Conservation (phyloP, 2,797 vertebrate genomes). For the Capromys pilorides region DNA sequence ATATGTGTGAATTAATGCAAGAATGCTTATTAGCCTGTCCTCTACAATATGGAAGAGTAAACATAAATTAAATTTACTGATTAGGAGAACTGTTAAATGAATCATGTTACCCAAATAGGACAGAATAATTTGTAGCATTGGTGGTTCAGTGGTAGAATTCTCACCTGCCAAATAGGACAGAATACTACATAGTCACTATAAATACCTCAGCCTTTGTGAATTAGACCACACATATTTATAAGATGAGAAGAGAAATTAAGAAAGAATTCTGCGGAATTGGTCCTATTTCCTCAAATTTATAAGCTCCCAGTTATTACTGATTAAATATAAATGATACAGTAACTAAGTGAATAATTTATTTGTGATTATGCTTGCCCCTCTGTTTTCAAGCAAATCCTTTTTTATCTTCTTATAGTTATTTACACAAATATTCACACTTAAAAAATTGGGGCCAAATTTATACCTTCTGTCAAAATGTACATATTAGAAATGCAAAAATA, state of each 20-base stretch:
- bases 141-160: too few species aligned
- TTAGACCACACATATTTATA: neutral
- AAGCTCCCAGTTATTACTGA: neutral
- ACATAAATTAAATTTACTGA: conserved; percentile 14
- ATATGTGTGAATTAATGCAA: neutral
- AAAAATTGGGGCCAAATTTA: conserved; percentile 27
- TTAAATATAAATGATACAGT: neutral
- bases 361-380: neutral
- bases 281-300: neutral
- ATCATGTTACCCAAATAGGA: neutral
- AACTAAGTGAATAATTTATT: conserved; percentile 28
- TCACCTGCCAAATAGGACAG: neutral
- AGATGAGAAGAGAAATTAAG: neutral
- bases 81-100: neutral
- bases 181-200: neutral
- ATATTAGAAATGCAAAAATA: conserved; percentile 18
- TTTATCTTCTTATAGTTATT: too few species aligned
- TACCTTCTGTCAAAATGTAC: conserved; percentile 1
- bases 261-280: neutral
- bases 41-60: conserved; percentile 1
- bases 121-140: neutral
- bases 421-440: conserved; percentile 18
- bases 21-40: neutral
- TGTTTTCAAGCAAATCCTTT: neutral
- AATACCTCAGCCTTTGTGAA: neutral